phyloP scores from a whole-genome alignment of 2,888 invertebrate species.

The Blomia tropicalis region DNA sequence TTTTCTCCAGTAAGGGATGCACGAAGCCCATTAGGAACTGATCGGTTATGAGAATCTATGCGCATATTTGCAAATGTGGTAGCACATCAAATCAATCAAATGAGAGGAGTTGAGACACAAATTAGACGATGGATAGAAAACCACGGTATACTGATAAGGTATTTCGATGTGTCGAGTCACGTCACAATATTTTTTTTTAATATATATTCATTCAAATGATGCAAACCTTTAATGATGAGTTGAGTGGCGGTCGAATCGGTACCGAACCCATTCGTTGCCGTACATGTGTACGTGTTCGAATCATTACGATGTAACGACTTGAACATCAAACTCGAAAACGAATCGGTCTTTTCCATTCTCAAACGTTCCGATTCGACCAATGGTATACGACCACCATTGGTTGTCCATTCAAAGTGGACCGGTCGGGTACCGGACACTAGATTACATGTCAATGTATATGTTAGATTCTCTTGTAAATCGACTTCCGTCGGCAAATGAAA shows the following conservation, averaged over 20 bases:
- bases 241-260: slow-evolving; percentile 1
- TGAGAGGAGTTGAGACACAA: no score
- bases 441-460: background rate
- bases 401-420: background rate
- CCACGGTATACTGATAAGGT: no score
- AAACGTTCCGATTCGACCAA: background rate
- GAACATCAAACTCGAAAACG: background rate
- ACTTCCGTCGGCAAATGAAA: slow-evolving; percentile 4
- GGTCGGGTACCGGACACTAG: background rate
- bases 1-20: no score
- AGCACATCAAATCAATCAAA: no score
- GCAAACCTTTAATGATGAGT: slow-evolving; percentile 12
- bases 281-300: background rate
- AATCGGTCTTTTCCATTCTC: background rate
- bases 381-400: background rate
- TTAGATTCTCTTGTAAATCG: slow-evolving; percentile 11
- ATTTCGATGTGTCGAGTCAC: no score
- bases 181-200: no score
- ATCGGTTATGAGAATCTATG: no score
- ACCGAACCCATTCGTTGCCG: background rate
- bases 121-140: no score
- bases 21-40: no score
- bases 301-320: background rate
- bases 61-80: no score
- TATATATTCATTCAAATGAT: no score